A percentile compares a stretch with the other conserved stretches of the same genome.
Conservation (phyloP, 1,140 invertebrate genomes). For the Calycopis cecrops region DNA sequence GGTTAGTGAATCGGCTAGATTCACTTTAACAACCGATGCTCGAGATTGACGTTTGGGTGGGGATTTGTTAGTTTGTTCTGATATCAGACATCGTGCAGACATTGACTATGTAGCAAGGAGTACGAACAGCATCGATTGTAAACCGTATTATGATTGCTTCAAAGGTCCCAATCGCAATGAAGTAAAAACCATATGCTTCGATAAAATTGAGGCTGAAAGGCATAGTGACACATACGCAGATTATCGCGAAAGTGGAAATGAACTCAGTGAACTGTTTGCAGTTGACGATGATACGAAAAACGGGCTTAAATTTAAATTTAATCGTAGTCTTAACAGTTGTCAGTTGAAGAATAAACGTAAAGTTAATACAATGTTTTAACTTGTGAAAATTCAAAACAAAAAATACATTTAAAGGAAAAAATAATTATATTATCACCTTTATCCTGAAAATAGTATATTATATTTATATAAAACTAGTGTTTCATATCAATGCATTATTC, state of each 20-base stretch:
- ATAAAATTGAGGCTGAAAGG: constrained; percentile 41
- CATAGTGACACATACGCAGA: constrained; percentile 57
- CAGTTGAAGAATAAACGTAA: constrained; percentile 58
- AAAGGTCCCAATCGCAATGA: constrained; percentile 38
- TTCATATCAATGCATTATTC: too few relatives aligned
- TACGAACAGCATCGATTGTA: constrained; percentile 57
- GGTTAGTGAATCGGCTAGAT: constrained; percentile 63
- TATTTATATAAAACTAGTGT: too few relatives aligned
- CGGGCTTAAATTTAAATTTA: constrained; percentile 62
- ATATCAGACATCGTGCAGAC: constrained; percentile 41
- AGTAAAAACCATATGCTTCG: constrained; percentile 19
- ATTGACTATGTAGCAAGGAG: constrained; percentile 54
- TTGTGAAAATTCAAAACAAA: too few relatives aligned
- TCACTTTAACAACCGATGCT: constrained; percentile 60
- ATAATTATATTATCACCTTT: too few relatives aligned
- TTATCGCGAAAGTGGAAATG: constrained; percentile 45
- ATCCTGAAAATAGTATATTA: too few relatives aligned
- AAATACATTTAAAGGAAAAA: too few relatives aligned
- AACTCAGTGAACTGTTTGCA: constrained; percentile 39
- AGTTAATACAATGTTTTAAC: constrained; percentile 39
- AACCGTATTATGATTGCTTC: constrained; percentile 63
- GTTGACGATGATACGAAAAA: constrained; percentile 48
- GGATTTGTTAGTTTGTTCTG: constrained; percentile 39
- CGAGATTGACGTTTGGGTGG: constrained; percentile 62
- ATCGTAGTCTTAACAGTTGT: constrained; percentile 64